phyloP scores from a whole-genome alignment of 2,888 invertebrate species.

The Pollenia labialis region DNA sequence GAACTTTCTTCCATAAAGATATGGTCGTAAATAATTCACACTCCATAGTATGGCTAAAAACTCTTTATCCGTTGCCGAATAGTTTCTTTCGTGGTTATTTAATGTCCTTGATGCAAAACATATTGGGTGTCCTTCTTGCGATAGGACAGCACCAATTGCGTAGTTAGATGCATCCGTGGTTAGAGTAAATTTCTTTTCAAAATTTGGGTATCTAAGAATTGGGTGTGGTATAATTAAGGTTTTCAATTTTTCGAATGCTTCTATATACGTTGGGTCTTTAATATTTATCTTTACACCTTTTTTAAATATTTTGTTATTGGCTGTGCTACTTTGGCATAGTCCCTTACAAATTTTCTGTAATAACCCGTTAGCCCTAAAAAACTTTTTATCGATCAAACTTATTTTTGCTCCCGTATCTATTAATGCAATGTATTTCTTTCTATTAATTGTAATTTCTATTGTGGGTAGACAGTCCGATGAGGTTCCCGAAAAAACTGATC shows the following conservation, averaged over 20 bases:
- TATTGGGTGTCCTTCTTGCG: conserved; percentile 22
- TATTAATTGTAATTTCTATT: conserved; percentile 41
- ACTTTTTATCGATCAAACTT: conserved; percentile 34
- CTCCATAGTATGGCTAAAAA: conserved; percentile 9
- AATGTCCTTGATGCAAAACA: conserved; percentile 16
- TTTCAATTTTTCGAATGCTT: conserved; percentile 32
- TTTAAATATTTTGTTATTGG: conserved; percentile 36
- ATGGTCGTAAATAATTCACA: conserved; percentile 18
- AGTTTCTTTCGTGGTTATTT: conserved; percentile 20
- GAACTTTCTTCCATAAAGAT: conserved; percentile 5
- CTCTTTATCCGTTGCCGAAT: conserved; percentile 19
- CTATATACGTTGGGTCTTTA: conserved; percentile 25
- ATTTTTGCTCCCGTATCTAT: conserved; percentile 44
- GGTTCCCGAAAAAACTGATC: conserved; percentile 42
- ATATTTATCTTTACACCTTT: conserved; percentile 27
- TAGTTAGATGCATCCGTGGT: conserved; percentile 43
- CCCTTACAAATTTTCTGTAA: conserved; percentile 23
- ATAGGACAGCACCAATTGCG: conserved; percentile 28
- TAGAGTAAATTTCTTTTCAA: conserved; percentile 39
- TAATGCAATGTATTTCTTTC: conserved; percentile 33
- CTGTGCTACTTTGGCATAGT: conserved; percentile 34
- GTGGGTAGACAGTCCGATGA: conserved; percentile 45
- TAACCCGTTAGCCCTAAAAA: conserved; percentile 28
- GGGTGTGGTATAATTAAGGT: background rate
- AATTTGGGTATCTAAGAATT: conserved; percentile 38